A percentile compares a stretch with the other conserved stretches of the same genome.
Evolutionary conservation across 2,113 vertebrate species (phyloP).

Genomic region (Poeciliopsis occidentalis): DNA sequence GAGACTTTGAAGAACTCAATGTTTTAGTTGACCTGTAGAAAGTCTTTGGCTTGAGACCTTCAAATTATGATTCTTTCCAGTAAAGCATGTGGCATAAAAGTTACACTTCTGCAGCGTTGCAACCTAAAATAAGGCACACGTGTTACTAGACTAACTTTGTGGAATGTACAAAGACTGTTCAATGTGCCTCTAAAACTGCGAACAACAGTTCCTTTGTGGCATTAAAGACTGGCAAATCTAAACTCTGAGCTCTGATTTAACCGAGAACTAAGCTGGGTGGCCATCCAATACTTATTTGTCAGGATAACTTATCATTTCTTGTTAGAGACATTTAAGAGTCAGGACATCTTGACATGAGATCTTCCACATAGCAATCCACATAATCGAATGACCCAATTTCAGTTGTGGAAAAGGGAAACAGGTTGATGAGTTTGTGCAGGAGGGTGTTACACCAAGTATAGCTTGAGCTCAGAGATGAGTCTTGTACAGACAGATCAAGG

Average conservation of each 20-base stretch:
- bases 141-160: slow-evolving; percentile 38
- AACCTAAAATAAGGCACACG: slow-evolving; percentile 46
- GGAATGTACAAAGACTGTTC: slow-evolving; percentile 31
- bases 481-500: not conserved
- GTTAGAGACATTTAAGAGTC: slow-evolving; percentile 54
- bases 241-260: slow-evolving; percentile 55
- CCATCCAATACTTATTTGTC: slow-evolving; percentile 56
- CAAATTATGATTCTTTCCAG: slow-evolving; percentile 58
- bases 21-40: slow-evolving; percentile 34
- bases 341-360: slow-evolving; percentile 58
- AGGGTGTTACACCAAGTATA: slow-evolving; percentile 7
- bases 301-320: slow-evolving; percentile 63
- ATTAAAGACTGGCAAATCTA: slow-evolving; percentile 40
- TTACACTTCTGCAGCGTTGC: slow-evolving; percentile 26
- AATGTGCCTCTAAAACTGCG: slow-evolving; percentile 44
- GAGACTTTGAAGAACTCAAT: slow-evolving; percentile 48
- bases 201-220: slow-evolving; percentile 16
- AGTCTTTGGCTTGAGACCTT: slow-evolving; percentile 39
- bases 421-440: slow-evolving; percentile 17
- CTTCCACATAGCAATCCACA: slow-evolving; percentile 55
- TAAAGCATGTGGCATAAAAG: slow-evolving; percentile 60
- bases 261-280: slow-evolving; percentile 52
- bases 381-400: slow-evolving; percentile 61
- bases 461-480: slow-evolving; percentile 1
- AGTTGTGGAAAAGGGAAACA: slow-evolving; percentile 35